Percentiles rank a stretch among this genome's conserved stretches.
These are phyloP conservation scores for Cybosia mesomella DNA, from an alignment of 2,888 invertebrate genomes.

Conservation along the genomic window DNA sequence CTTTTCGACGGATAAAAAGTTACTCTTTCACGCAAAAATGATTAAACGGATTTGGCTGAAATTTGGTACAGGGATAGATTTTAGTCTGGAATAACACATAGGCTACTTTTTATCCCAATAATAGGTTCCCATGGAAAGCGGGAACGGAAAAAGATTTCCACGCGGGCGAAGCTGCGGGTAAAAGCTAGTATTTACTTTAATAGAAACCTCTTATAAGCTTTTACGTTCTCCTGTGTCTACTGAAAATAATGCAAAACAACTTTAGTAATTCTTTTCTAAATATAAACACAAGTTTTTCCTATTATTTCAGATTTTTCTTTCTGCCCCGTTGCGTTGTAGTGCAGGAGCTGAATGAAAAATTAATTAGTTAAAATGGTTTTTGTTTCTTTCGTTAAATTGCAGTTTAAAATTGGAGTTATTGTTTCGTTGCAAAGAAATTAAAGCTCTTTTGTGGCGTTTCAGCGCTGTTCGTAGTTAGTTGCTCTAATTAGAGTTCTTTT, in stretches of 20 bases:
- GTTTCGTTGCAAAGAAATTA: neutral
- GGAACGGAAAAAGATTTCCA: too few species aligned
- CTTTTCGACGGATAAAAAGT: too few species aligned
- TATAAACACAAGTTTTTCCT: constrained; percentile 36
- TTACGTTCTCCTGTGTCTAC: neutral
- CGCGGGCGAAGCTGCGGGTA: too few species aligned
- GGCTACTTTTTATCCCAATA: too few species aligned
- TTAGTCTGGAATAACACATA: too few species aligned
- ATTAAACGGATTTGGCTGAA: too few species aligned
- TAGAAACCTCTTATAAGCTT: neutral
- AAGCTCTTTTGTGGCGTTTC: constrained; percentile 2
- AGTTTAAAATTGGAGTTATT: constrained; percentile 9
- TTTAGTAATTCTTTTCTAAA: constrained; percentile 28
- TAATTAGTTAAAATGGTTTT: constrained; percentile 24
- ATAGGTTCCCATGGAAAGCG: too few species aligned
- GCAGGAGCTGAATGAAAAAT: constrained; percentile 28
- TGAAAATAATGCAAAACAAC: constrained; percentile 20
- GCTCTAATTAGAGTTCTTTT: neutral
- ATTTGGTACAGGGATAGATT: too few species aligned
- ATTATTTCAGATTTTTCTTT: constrained; percentile 34
- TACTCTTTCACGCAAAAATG: too few species aligned
- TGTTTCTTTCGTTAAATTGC: constrained; percentile 9
- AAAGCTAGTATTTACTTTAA: too few species aligned
- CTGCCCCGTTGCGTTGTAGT: constrained; percentile 22
- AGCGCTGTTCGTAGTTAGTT: neutral